Percentiles rank a stretch among this genome's conserved stretches.
Conservation (phyloP, 23 tunicate genomes). For the Oikopleura dioica region DNA sequence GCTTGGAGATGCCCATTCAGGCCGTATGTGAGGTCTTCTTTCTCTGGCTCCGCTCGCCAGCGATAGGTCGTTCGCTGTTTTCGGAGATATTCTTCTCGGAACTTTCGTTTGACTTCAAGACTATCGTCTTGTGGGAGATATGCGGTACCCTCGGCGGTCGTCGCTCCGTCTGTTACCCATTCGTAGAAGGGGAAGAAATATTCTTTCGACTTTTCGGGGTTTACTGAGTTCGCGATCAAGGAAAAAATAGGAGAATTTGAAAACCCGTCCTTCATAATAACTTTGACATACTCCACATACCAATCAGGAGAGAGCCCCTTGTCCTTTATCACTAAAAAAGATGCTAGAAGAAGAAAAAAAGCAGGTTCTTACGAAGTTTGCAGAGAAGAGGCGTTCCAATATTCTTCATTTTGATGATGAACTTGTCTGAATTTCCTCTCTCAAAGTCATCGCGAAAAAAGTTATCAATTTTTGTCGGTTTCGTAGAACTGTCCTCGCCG, state of each 20-base stretch:
- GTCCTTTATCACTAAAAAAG: not conserved
- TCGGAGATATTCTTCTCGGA: constrained; percentile 29
- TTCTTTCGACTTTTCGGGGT: constrained; percentile 21
- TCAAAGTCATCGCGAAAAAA: constrained; percentile 65
- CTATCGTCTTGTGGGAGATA: constrained; percentile 49
- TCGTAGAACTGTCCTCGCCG: constrained; percentile 41
- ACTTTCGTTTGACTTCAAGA: constrained; percentile 22
- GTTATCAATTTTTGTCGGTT: constrained; percentile 29
- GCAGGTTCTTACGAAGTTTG: constrained; percentile 22
- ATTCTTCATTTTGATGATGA: constrained; percentile 51
- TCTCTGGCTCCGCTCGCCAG: constrained; percentile 24
- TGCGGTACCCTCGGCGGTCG: constrained; percentile 41
- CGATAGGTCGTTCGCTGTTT: constrained; percentile 14
- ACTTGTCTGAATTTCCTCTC: constrained; percentile 46
- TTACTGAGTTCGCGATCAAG: too few species aligned
- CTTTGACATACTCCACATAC: constrained; percentile 26
- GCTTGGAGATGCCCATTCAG: not conserved
- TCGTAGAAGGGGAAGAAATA: constrained; percentile 31
- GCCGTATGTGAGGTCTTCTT: not conserved
- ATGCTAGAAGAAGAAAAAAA: not conserved
- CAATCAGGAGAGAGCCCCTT: constrained; percentile 68
- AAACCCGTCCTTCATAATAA: not conserved
- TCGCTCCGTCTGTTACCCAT: constrained; percentile 34
- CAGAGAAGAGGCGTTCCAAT: constrained; percentile 40
- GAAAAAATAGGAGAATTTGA: too few species aligned